Percentiles rank a stretch among this genome's conserved stretches.
Conservation (phyloP, 2,888 invertebrate genomes). For the Labia minor region DNA sequence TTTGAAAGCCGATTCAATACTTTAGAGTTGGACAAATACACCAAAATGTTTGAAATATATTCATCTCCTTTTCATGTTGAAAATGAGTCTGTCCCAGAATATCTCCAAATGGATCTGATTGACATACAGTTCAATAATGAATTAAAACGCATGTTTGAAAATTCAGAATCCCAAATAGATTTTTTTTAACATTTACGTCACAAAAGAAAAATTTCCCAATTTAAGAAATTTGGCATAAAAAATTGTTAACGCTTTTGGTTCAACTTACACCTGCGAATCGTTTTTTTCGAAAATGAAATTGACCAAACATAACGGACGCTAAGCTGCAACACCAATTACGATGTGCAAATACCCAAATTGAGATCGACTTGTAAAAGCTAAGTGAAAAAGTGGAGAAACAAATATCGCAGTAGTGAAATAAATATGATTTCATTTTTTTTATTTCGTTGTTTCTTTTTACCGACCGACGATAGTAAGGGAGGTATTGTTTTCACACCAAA, state of each 20-base stretch:
- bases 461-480: too few species aligned
- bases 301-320: conserved; percentile 23
- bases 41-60: conserved; percentile 20
- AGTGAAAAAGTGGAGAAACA: conserved; percentile 14
- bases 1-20: conserved; percentile 24
- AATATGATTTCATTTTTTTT: too few species aligned
- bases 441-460: too few species aligned
- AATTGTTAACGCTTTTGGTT: neutral
- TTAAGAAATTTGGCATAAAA: conserved; percentile 21
- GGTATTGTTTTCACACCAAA: too few species aligned
- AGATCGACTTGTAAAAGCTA: conserved; percentile 16
- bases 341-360: conserved; percentile 16
- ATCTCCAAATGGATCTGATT: conserved; percentile 13
- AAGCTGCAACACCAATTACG: conserved; percentile 4
- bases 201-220: conserved; percentile 23
- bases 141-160: conserved; percentile 23
- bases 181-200: conserved; percentile 23
- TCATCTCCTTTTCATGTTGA: conserved; percentile 23
- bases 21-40: conserved; percentile 23
- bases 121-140: conserved; percentile 21
- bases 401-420: conserved; percentile 13
- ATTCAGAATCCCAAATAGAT: conserved; percentile 22
- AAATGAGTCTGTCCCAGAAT: too few species aligned
- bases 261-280: conserved; percentile 23
- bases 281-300: conserved; percentile 22